Evolutionary conservation across 2,797 vertebrate species (phyloP), one percentile per base, ranked within the genome.

Genomic region (Neosilurus hyrtlii): DNA sequence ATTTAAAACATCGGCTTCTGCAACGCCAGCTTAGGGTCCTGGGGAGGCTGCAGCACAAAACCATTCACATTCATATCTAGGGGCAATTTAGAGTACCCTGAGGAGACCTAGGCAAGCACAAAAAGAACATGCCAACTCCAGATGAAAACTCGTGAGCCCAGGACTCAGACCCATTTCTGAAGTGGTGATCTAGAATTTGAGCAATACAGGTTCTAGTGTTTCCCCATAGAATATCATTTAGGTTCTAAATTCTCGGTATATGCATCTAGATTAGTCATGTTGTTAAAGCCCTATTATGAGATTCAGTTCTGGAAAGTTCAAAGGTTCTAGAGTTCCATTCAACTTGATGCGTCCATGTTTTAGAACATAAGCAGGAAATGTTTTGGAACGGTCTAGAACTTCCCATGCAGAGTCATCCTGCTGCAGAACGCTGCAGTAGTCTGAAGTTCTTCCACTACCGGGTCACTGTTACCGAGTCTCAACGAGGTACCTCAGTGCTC

Each of bases 331-430:
- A 77, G 61, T 43, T 52, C 61, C 15, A 30, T 12, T 2, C 0
- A 43, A 43, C 43, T 5, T 43, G 57, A 0, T 52, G 43, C 65
- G 22, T 49, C 11, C 1, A 3, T 61, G 43, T 81, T 59, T 49
- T 80, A 85, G 63, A 79, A 66, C 49, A 30, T 79, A 54, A 30
- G 5, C 35, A 65, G 59, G 16, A 16, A 43, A 26, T 30, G n/a
- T 77, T 62, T 43, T n/a, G 12, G 26, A 14, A 30, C 22, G 22
- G 11, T 75, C 5, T 37, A 59, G 56, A 61, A 43, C 20, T 49
- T 76, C 22, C 61, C 9, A 26, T 8, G 8, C 26, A 76, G 30
- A n/a, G 20, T 62, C 37, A 62, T 78, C 14, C 8, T 8, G 52
- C 43, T 79, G 24, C 26, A 67, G 70, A 67, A 35, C 20, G 22